Base-by-base conservation (phyloP, 2,113 vertebrate genomes). In the Pogonocichla stellata region DNA sequence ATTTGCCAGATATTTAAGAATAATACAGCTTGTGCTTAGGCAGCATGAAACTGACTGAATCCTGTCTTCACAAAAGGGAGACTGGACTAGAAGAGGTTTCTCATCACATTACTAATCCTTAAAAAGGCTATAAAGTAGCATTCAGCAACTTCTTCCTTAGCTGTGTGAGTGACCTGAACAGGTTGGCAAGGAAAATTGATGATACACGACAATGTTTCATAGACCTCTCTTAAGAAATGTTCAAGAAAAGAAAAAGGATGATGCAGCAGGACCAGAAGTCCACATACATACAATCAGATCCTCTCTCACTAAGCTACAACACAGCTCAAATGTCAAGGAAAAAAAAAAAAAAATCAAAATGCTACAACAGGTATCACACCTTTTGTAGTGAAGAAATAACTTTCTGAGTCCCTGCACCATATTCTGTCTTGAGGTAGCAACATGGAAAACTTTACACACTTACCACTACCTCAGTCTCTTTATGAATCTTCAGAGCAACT, bases 361-460 rank as follows among this genome's bases (percentile, higher is more conserved):
- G 29, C 25, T 77, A 56, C 48, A 81, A 26, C 4, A 67, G 71
- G 50, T 29, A 78, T 65, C 70, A 80, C 50, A 80, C 50, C 77
- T 66, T 80, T 64, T 66, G 14, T 60, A 94, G 65, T 57, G 31
- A 80, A 75, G 62, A 94, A 97, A 47, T 53, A 90, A 66, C 71
- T 80, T 91, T 93, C 85, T 86, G 92, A 83, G 97, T 92, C 88
- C 95, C 42, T 96, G 91, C 28, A 28, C 57, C 90, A 80, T 51
- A 80, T 48, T 72, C 79, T 86, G 15, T 84, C 87, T 72, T 96
- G 84, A 97, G 96, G 92, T 94, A 96, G 65, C 86, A 97, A 97
- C 40, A 80, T 19, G 29, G 80, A 93, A 96, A 96, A 69, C 77
- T 91, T 83, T 31, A 94, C 66, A 84, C 26, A 80, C 80, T 71